Evolutionary conservation across 2,113 vertebrate genomes (phyloP).

Genomic region (Mesembrinibis cayennensis): DNA sequence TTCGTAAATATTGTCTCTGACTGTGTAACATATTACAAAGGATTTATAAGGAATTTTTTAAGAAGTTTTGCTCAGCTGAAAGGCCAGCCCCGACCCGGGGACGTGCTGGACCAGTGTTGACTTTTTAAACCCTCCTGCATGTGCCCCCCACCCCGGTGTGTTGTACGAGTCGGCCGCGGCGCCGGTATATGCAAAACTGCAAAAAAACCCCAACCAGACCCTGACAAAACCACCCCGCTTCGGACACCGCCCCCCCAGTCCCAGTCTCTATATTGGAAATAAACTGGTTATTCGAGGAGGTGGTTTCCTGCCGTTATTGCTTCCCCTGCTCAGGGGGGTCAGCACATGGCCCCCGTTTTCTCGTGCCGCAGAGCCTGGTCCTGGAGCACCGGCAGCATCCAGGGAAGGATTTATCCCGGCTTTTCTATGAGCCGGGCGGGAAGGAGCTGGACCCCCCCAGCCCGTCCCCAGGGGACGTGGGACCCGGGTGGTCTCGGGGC

Average conservation of each 20-base stretch:
- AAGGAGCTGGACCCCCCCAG: background rate
- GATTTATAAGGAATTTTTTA: conserved; percentile 87
- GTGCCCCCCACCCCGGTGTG: background rate
- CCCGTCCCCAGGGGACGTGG: background rate
- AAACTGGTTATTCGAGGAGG: conserved; percentile 72
- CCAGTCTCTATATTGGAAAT: conserved; percentile 76
- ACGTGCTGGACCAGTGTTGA: conserved; percentile 73
- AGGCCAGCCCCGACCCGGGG: background rate
- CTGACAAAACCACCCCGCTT: conserved; percentile 41
- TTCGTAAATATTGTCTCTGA: conserved; percentile 86
- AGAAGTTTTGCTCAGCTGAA: conserved; percentile 80
- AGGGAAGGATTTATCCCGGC: background rate
- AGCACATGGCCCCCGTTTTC: background rate
- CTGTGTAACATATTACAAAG: conserved; percentile 92
- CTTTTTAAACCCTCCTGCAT: conserved; percentile 46
- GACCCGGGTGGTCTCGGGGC: background rate
- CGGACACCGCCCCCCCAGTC: conserved; percentile 45
- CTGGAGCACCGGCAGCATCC: background rate
- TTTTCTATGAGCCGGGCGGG: background rate
- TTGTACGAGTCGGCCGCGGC: conserved; percentile 1
- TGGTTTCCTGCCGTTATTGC: background rate
- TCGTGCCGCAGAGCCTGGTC: no score
- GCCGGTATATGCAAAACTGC: background rate
- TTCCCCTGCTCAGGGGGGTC: background rate
- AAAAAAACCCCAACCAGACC: background rate